Conservation (phyloP, 2,888 invertebrate species). For the Axea sp. region DNA sequence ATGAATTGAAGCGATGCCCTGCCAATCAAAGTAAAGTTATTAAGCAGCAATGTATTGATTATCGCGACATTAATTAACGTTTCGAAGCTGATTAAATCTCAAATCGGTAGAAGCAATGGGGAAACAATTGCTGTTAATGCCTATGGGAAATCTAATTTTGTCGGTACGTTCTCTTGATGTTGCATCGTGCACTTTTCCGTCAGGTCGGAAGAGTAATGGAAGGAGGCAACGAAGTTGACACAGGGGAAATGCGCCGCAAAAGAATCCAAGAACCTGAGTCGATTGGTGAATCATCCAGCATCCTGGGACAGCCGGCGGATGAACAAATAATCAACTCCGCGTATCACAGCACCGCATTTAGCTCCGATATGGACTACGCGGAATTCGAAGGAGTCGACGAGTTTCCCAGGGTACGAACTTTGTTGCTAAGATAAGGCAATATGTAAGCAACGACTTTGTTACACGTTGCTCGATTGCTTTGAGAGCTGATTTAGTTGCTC, state of each 20-base stretch:
- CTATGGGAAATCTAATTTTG: slow-evolving; percentile 59
- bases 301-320: slow-evolving; percentile 39
- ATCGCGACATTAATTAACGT: slow-evolving; percentile 35
- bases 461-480: slow-evolving; percentile 11
- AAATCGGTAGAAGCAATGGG: slow-evolving; percentile 42
- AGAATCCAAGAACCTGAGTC: slow-evolving; percentile 39
- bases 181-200: slow-evolving; percentile 22
- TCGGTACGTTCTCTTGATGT: slow-evolving; percentile 9
- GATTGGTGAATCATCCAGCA: slow-evolving; percentile 32
- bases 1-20: too few relatives aligned
- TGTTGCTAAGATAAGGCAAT: slow-evolving; percentile 26
- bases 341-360: slow-evolving; percentile 41
- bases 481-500: slow-evolving; percentile 15
- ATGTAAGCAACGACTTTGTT: slow-evolving; percentile 25
- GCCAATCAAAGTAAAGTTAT: slow-evolving; percentile 3
- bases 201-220: slow-evolving; percentile 42
- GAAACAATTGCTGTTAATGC: slow-evolving; percentile 54
- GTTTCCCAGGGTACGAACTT: slow-evolving; percentile 39
- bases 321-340: slow-evolving; percentile 52
- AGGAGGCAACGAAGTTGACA: slow-evolving; percentile 44
- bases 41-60: slow-evolving; percentile 29
- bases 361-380: slow-evolving; percentile 34
- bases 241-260: slow-evolving; percentile 43
- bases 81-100: slow-evolving; percentile 29
- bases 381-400: slow-evolving; percentile 43